Base-by-base conservation (phyloP, 2,888 invertebrate species). In the Eupithecia pulchellata region DNA sequence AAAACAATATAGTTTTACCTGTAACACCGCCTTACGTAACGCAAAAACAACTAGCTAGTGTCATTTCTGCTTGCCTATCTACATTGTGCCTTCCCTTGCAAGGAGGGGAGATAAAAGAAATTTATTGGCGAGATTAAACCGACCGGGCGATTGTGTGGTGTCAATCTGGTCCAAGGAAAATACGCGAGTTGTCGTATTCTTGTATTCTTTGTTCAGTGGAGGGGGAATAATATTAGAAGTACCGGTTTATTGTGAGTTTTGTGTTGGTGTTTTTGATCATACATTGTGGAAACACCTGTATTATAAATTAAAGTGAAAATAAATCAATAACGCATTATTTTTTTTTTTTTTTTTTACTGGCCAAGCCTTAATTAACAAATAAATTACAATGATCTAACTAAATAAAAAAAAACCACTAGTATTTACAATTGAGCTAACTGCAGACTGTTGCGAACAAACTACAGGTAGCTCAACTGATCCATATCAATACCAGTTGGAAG, bases 111-210 rank as follows among this genome's bases (percentile, higher is more conserved):
- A 90, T 90, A 89, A 89, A 88, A 86, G 84, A 86, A 92, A 92
- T 92, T 93, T 92, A 93, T 90, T 90, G 91, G 85, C 79, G 62
- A 91, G 92, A 93, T 93, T 91, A 92, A 89, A 88, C 83, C 84
- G 77, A 79, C 67, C 69, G 77, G 57, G 78, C 86, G 87, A 90
- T 90, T 91, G 90, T 89, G 87, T 88, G 89, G 88, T 82, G 90
- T 91, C 92, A 91, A 90, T 91, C 90, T 88, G 87, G 83, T 78
- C 81, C 74, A 69, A 65, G 62, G 67, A 73, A 74, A 76, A 77
- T 64, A 65, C 72, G 62, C 55, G 63, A 32, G 30, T 69, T 73
- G 69, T 69, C 73, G 64, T 30, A 60, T 60, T 60, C 58, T 60
- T 69, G 64, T 64, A 60, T 64, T 57, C 66, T 62, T 32, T 63